Base-by-base conservation (phyloP, 2,113 vertebrate species). In the Seriola dumerili region DNA sequence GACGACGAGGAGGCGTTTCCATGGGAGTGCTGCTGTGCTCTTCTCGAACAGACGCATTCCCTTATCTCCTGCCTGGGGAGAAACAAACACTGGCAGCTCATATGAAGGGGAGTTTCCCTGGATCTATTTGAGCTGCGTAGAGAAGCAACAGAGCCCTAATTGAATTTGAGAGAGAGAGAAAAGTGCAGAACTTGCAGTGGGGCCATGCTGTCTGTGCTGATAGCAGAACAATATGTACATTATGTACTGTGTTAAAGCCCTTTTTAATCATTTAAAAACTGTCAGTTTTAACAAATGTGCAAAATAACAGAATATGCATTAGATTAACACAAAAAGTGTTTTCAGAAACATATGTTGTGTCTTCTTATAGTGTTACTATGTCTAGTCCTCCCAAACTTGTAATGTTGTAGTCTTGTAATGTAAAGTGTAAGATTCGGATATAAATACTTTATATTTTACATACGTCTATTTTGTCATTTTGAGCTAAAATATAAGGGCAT, bases 41-140 rank as follows among this genome's bases (percentile, higher is more conserved):
- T 78, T 88, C 80, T 85, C 75, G 14, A 86, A 65, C 91, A 88
- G 71, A 82, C 29, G 23, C 81, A 86, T 88, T 83, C 82, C 85
- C 93, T 94, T 91, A 91, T 92, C 88, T 90, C 91, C 86, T 75
- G 89, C 82, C 89, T 83, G 64, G 76, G 75, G 91, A 90, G 88
- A 90, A 86, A 92, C 83, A 91, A 95, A 92, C 89, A 89, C 88
- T 89, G 92, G 84, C 89, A 81, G 92, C 90, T 91, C 84, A 80
- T 85, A 85, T 81, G 85, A 88, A 86, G 80, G 90, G 80, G 84
- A 85, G 88, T 90, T 91, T 91, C 91, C 90, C 90, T 85, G 82
- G 74, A 77, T 88, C 88, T 90, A 79, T 90, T 89, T 83, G 84
- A 90, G 89, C 84, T 89, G 91, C 67, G 54, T 48, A 72, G 80